Base-by-base conservation (phyloP, 1,140 invertebrate species). In the Anagrus nilaparvatae region DNA sequence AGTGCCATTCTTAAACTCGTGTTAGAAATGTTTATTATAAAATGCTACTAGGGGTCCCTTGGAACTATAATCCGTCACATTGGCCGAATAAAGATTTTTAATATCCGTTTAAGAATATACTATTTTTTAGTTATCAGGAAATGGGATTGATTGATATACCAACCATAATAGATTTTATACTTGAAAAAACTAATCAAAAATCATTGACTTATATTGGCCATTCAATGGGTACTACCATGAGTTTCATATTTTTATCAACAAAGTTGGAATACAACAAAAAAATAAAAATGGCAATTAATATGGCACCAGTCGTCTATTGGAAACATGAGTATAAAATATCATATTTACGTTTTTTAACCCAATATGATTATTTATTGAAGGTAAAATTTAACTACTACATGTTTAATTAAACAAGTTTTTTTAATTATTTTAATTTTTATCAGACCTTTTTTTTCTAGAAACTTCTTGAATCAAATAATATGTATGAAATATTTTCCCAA, bases 251-350 rank as follows among this genome's bases (percentile, higher is more conserved):
- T 8, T 18, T 52, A 8, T 44, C 50, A 0, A 37, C 12, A 18
- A 49, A n/a, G 23, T 69, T 74, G 0, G 67, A 76, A 41, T 75
- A 74, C 40, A 73, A 74, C 40, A 32, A 58, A n/a, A 74, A 73
- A 61, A 60, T 75, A 23, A 51, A 44, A 16, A 39, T 66, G 0
- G 52, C 60, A 36, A 48, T 76, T 16, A 66, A 70, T 10, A 53
- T 80, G 30, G 77, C 68, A 4, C 77, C 76, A 3, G 61, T 75
- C 2, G 63, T 61, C n/a, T 51, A 55, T 28, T 52, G 58, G 41
- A 46, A 25, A 2, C 21, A n/a, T 30, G 19, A 13, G 17, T 9
- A 20, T 20, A 6, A 20, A 19, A 20, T 5, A 8, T 7, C 14
- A 31, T 5, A 31, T 8, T 12, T n/a, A 16, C 21, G 23, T 37